Conservation (phyloP, 2,888 invertebrate genomes). For the Aleiodes alternator region DNA sequence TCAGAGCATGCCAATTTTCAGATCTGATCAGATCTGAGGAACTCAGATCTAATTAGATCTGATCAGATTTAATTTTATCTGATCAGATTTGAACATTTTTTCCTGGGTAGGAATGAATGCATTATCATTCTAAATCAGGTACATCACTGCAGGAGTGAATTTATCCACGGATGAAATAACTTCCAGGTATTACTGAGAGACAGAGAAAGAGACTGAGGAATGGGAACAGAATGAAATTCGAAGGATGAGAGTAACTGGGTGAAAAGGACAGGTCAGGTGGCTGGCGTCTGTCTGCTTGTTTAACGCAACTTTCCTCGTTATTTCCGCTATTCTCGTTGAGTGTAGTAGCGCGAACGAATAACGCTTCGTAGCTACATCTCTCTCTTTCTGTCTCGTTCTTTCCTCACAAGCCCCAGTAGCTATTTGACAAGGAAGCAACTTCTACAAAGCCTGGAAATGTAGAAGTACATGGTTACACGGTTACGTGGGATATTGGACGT, state of each 20-base stretch:
- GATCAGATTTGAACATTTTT: too few species aligned
- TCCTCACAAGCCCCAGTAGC: slow-evolving; percentile 38
- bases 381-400: too few species aligned
- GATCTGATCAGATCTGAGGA: too few species aligned
- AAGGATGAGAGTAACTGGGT: slow-evolving; percentile 51
- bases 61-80: too few species aligned
- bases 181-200: not conserved
- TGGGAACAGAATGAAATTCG: slow-evolving; percentile 12
- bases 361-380: not conserved
- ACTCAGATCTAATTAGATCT: too few species aligned
- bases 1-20: too few species aligned
- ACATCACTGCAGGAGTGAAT: not conserved
- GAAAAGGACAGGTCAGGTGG: slow-evolving; percentile 51
- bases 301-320: slow-evolving; percentile 62
- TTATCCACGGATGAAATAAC: slow-evolving; percentile 34
- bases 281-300: slow-evolving; percentile 55
- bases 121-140: too few species aligned
- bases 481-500: too few species aligned
- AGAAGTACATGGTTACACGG: too few species aligned
- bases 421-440: slow-evolving; percentile 50
- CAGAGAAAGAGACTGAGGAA: not conserved
- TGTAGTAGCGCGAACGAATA: slow-evolving; percentile 47
- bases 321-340: slow-evolving; percentile 57
- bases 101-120: too few species aligned
- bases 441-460: slow-evolving; percentile 17